Evolutionary conservation across 2,797 vertebrate genomes (phyloP).

Genomic region (Triplophysa bombifrons): DNA sequence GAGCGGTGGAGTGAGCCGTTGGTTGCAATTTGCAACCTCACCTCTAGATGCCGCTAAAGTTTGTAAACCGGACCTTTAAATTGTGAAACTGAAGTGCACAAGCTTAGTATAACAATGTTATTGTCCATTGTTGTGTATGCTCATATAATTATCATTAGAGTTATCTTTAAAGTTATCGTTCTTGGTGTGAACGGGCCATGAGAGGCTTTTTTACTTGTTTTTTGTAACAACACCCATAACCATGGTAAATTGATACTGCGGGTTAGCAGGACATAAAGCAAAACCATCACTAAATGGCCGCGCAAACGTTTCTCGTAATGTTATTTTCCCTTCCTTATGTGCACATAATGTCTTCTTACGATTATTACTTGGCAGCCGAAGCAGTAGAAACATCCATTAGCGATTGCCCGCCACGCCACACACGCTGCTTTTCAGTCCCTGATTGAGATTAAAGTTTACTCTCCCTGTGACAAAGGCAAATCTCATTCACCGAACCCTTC

Average conservation of each 20-base stretch:
- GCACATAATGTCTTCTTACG: slow-evolving; percentile 41
- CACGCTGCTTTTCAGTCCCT: slow-evolving; percentile 32
- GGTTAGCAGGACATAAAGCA: not conserved
- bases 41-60: too few relatives aligned
- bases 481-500: slow-evolving; percentile 33
- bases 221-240: not conserved
- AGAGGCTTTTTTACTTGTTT: not conserved
- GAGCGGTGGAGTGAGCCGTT: too few relatives aligned
- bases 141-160: too few relatives aligned
- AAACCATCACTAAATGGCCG: slow-evolving; percentile 30
- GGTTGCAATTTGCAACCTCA: too few relatives aligned
- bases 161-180: too few relatives aligned
- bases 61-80: too few relatives aligned
- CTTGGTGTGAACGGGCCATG: too few relatives aligned
- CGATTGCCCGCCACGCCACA: slow-evolving; percentile 14
- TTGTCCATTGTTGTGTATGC: too few relatives aligned
- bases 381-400: slow-evolving; percentile 39
- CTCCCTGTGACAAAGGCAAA: slow-evolving; percentile 46
- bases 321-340: slow-evolving; percentile 37
- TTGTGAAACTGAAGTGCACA: too few relatives aligned
- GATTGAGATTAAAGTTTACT: slow-evolving; percentile 62
- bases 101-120: too few relatives aligned
- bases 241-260: slow-evolving; percentile 8
- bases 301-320: slow-evolving; percentile 24
- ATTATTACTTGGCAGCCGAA: slow-evolving; percentile 45